Percentiles rank a stretch among this genome's conserved stretches.
Evolutionary conservation across 2,888 invertebrate species (phyloP).

Genomic region (Drosophila paracracens): DNA sequence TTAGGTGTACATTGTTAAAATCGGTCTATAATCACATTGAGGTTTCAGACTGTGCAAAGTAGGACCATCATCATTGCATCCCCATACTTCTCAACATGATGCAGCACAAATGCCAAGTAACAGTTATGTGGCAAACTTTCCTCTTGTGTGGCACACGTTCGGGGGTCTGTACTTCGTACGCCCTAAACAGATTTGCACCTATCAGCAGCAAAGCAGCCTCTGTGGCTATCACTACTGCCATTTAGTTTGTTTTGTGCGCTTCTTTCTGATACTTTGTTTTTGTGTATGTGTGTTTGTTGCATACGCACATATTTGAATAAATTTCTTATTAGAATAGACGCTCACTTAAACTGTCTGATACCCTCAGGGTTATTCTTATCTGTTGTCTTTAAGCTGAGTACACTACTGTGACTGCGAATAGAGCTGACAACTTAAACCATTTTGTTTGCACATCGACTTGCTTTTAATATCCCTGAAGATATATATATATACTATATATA

Average conservation of each 20-base stretch:
- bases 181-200: conserved; percentile 68
- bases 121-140: conserved; percentile 27
- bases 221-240: conserved; percentile 43
- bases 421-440: conserved; percentile 32
- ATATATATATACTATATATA: neutral
- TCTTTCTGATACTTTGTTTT: conserved; percentile 12
- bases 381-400: conserved; percentile 70
- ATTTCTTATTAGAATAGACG: conserved; percentile 75
- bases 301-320: conserved; percentile 27
- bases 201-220: conserved; percentile 59
- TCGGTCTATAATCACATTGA: conserved; percentile 24
- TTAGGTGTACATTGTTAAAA: conserved; percentile 43
- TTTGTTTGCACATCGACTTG: conserved; percentile 54
- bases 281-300: conserved; percentile 22
- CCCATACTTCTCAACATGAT: conserved; percentile 46
- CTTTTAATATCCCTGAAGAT: conserved; percentile 55
- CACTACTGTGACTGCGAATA: conserved; percentile 37
- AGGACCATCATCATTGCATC: conserved; percentile 36
- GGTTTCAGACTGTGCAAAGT: conserved; percentile 8
- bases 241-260: conserved; percentile 54
- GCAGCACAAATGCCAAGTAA: conserved; percentile 33
- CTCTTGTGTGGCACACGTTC: neutral
- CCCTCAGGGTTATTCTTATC: conserved; percentile 78
- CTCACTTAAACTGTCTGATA: conserved; percentile 80
- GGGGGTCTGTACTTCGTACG: conserved; percentile 14